Evolutionary conservation across 2,888 invertebrate genomes (phyloP), one percentile per base, ranked within the genome.

Genomic region (Cheilosia pagana): DNA sequence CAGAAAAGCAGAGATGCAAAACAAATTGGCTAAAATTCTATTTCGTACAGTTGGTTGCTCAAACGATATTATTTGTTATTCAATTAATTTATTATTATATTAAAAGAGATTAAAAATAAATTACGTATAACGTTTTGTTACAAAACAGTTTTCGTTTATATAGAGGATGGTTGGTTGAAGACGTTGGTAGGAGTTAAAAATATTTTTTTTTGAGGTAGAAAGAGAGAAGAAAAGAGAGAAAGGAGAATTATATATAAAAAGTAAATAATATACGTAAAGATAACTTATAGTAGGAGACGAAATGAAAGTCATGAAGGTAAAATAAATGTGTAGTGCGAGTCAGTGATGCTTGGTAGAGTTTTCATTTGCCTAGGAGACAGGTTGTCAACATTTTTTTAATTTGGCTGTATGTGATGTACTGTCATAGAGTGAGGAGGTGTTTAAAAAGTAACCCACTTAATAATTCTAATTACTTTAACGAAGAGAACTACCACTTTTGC

Each of bases 21-120:
- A 65, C 28, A 65, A 65, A 50, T 70, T 63, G 63, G 50, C 71
- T 53, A 57, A 71, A 52, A 65, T 57, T 78, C 71, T 78, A 78
- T 71, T 78, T 63, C 43, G 52, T 59, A 59, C 78, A 65, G 78
- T 78, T 52, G 45, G 65, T 57, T 71, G 59, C 78, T 78, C 78
- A 72, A 72, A 45, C 28, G 21, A 52, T 28, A 50, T 43, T 19
- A n/a, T 43, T 55, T 63, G 35, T 45, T n/a, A 39, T n/a, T 41
- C 28, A 19, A 68, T 19, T 25, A 52, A 7, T 28, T 28, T 8
- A 2, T 8, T 28, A 55, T 35, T 16, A 16, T 43, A 16, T 43
- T 43, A 3, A n/a, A 55, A 74, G 5, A 74, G 48, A 35, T 14
- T 35, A 41, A 63, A 63, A 48, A 23, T 28, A 59, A 57, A 65